Evolutionary conservation across 2,888 invertebrate species (phyloP).

Genomic region (Hemistola chrysoprasaria): DNA sequence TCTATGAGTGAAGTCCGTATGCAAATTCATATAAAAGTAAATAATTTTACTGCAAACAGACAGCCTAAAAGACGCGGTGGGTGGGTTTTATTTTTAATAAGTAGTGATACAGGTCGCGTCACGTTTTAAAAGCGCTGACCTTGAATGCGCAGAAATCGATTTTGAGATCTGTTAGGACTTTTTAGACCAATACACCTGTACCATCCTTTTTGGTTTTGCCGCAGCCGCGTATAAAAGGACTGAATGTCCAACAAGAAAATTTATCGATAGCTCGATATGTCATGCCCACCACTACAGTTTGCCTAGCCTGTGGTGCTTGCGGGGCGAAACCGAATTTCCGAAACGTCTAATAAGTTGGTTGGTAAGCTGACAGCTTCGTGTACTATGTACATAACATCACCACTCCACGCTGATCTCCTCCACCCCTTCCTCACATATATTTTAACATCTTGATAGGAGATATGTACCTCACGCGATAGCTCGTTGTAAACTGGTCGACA

Average conservation of each 20-base stretch:
- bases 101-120: no score
- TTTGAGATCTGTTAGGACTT: no score
- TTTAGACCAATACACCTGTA: no score
- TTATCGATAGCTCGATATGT: conserved; percentile 8
- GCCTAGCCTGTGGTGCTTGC: conserved; percentile 65
- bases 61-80: no score
- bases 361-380: conserved; percentile 71
- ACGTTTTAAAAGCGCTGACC: no score
- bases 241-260: neutral
- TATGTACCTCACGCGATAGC: conserved; percentile 38
- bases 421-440: conserved; percentile 29
- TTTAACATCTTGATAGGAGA: conserved; percentile 30
- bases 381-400: conserved; percentile 67
- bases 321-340: conserved; percentile 79
- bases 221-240: no score
- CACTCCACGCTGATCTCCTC: conserved; percentile 45
- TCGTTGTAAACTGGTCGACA: conserved; percentile 45
- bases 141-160: no score
- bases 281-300: conserved; percentile 43
- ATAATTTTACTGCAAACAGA: no score
- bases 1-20: no score
- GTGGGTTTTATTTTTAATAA: no score
- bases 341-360: conserved; percentile 81
- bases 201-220: no score
- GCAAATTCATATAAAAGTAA: no score